phyloP scores from a whole-genome alignment of 2,113 vertebrate genomes.

The Burhinus oedicnemus region DNA sequence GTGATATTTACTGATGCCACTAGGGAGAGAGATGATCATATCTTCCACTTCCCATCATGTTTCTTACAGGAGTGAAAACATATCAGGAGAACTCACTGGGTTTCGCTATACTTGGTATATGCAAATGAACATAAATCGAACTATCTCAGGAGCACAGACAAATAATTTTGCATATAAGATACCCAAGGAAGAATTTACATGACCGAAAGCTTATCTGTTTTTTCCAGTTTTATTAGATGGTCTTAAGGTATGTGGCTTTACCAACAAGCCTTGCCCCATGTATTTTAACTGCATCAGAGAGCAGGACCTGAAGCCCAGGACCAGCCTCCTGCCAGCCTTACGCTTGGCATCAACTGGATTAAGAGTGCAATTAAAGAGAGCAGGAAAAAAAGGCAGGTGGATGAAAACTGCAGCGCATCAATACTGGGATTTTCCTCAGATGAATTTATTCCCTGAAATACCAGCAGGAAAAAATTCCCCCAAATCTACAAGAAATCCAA shows the following conservation, averaged over 20 bases:
- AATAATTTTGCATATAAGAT: background rate
- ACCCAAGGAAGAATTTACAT: background rate
- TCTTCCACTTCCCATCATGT: conserved; percentile 24
- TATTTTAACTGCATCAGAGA: background rate
- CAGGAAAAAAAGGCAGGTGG: background rate
- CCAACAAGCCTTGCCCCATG: background rate
- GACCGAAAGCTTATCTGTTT: background rate
- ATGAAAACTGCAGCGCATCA: background rate
- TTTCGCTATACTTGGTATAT: background rate
- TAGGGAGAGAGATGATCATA: conserved; percentile 23
- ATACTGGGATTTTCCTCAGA: background rate
- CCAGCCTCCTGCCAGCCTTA: background rate
- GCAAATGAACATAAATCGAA: conserved; percentile 33
- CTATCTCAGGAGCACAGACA: conserved; percentile 3
- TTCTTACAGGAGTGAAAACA: conserved; percentile 23
- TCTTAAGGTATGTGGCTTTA: background rate
- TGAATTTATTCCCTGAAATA: background rate
- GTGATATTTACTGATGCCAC: conserved; percentile 64
- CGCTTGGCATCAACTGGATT: background rate
- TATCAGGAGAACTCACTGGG: background rate
- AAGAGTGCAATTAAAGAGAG: background rate
- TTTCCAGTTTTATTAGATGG: background rate
- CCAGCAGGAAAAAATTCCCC: background rate
- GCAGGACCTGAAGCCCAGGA: background rate
- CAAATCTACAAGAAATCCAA: background rate